Evolutionary conservation across 2,888 invertebrate species (phyloP).

Genomic region (Dryobotodes eremita): DNA sequence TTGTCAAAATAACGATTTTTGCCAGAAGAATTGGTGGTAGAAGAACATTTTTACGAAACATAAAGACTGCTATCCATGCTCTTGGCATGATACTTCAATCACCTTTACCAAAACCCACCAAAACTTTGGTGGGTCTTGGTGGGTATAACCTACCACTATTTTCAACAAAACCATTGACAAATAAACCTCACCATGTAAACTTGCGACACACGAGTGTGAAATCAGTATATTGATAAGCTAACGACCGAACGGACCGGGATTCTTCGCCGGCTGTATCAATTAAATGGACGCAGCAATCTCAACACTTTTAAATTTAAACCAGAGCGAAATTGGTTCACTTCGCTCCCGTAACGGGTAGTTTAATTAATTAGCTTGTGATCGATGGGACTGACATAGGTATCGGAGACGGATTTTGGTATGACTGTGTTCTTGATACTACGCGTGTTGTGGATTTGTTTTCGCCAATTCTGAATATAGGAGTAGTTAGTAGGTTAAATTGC

Average conservation of each 20-base stretch:
- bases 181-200: conserved; percentile 72
- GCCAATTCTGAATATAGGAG: not conserved
- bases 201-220: conserved; percentile 61
- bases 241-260: conserved; percentile 85
- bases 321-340: conserved; percentile 64
- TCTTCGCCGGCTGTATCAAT: conserved; percentile 84
- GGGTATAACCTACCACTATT: not conserved
- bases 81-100: not conserved
- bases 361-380: conserved; percentile 63
- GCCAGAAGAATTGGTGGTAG: not conserved
- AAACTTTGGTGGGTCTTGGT: too few species aligned
- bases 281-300: conserved; percentile 86
- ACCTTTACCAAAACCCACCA: not conserved
- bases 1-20: not conserved
- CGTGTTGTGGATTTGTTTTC: not conserved
- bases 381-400: conserved; percentile 46
- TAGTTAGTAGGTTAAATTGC: not conserved
- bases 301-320: conserved; percentile 74
- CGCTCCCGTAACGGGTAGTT: conserved; percentile 54
- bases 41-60: not conserved
- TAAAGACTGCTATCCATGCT: too few species aligned
- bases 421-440: not conserved
- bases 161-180: conserved; percentile 33
- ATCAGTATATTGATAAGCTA: conserved; percentile 86
- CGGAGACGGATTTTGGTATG: conserved; percentile 29